Conservation (phyloP, 2,113 vertebrate genomes). For the Erythrolamprus reginae region DNA sequence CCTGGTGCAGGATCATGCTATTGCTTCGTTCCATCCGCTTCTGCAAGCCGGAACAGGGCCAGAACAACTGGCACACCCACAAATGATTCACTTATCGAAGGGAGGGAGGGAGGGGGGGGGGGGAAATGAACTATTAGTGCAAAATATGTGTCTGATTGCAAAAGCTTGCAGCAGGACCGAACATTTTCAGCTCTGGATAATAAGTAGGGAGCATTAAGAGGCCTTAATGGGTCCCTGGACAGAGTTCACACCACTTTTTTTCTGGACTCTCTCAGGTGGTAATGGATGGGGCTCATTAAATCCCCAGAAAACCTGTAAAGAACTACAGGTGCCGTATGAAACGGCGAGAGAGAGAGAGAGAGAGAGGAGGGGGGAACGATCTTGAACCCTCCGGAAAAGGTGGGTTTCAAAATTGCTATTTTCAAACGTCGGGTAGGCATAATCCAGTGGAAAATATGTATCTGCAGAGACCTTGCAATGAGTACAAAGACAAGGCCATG, state of each 20-base stretch:
- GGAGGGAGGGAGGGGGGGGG: not conserved
- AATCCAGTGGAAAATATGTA: not conserved
- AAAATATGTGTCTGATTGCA: accelerated
- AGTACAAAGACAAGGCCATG: not conserved
- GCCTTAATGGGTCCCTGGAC: not conserved
- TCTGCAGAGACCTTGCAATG: not conserved
- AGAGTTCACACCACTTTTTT: not conserved
- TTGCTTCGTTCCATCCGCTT: not conserved
- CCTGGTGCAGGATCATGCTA: not conserved
- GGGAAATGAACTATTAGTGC: not conserved
- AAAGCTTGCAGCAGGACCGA: not conserved
- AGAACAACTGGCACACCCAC: not conserved
- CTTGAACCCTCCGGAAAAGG: not conserved
- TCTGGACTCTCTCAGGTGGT: not conserved
- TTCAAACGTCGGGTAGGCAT: not conserved
- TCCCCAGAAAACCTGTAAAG: not conserved
- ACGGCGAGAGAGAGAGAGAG: not conserved
- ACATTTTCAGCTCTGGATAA: not conserved
- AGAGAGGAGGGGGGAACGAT: too few relatives aligned
- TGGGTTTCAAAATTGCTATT: not conserved
- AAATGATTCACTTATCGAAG: slow-evolving; percentile 45
- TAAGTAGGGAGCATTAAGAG: not conserved
- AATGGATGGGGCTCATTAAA: slow-evolving; percentile 11
- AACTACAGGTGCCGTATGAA: not conserved
- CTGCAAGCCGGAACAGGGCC: accelerated